Base-by-base conservation (phyloP, 2,113 vertebrate genomes). In the Anhinga anhinga region DNA sequence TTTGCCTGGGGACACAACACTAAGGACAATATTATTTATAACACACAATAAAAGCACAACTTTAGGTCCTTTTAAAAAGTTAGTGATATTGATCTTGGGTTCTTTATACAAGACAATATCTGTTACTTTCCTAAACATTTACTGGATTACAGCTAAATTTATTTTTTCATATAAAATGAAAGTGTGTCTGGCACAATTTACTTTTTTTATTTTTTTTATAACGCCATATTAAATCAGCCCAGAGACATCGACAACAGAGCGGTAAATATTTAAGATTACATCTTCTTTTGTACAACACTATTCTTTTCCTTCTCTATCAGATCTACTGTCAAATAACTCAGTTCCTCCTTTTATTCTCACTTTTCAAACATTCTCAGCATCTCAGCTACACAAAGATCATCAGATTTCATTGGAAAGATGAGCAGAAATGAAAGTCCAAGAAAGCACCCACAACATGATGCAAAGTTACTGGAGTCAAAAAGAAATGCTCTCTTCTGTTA, bases 251-350 rank as follows among this genome's bases (percentile, higher is more conserved):
- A 97, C 96, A 97, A 97, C 96, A 94, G 61, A 91, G 44, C 47
- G 30, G 93, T 94, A 97, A 96, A 97, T 97, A 98, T 96, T 96
- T 97, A 96, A 97, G 95, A 98, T 95, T 97, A 96, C 93, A 97
- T 97, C 95, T 97, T 91, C 96, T 96, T 96, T 97, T 86, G 76
- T 92, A 42, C 58, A 52, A 49, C 53, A 62, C 95, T 94, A 93
- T 94, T 98, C 71, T 95, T 95, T 94, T 85, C 88, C 78, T 85
- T 91, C 86, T 96, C 82, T 93, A 95, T 91, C 89, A 96, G 87
- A 96, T 97, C 94, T 92, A 82, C 74, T 26, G 62, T 84, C 90
- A 90, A 67, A 93, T 82, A 90, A 94, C 78, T 96, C 42, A 4
- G 55, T 65, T 73, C 56, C 61, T 85, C 30, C 58, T 97, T 93